Evolutionary conservation across 2,113 vertebrate species (phyloP), one percentile per base, ranked within the genome.

Genomic region (Rhinoderma darwinii): DNA sequence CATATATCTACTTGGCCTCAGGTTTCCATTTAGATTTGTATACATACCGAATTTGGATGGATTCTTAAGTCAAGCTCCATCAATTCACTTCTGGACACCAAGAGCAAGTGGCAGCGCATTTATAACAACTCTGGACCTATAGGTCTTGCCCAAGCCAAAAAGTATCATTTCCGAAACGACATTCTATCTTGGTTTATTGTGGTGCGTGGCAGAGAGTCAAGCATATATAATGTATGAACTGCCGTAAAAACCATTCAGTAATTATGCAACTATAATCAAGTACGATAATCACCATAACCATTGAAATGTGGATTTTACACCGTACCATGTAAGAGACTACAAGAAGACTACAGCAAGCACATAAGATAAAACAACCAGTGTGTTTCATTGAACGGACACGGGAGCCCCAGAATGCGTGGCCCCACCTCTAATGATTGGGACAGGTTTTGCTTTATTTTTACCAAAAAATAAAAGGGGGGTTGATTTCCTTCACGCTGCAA

Each of bases 1-100:
- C n/a, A n/a, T n/a, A n/a, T 44, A 74, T 43, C 44, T 74, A n/a
- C 41, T 43, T 27, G 41, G 72, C 72, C 44, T 74, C 39, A n/a
- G 1, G 25, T 44, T 74, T 27, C 72, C n/a, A 22, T 44, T 44
- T 44, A 44, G 10, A 44, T 74, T 74, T 74, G 32, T 11, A 20
- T 27, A 73, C 18, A 25, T 39, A 72, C 25, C n/a, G 72, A n/a
- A n/a, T 74, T 6, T 74, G 72, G 72, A 74, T 74, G 39, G 70
- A 22, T 18, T 11, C 1, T 73, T 41, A 20, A 74, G 72, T 43
- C 72, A 74, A 41, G 37, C 39, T 74, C 22, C 39, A 74, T 43
- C 43, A 44, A 74, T n/a, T 74, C 35, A 37, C 68, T 72, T 72
- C 68, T 72, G 68, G 68, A 72, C 68, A 37, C 35, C 18, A 72